Evolutionary conservation across 2,888 invertebrate species (phyloP).

Genomic region (Amorpha juglandis): DNA sequence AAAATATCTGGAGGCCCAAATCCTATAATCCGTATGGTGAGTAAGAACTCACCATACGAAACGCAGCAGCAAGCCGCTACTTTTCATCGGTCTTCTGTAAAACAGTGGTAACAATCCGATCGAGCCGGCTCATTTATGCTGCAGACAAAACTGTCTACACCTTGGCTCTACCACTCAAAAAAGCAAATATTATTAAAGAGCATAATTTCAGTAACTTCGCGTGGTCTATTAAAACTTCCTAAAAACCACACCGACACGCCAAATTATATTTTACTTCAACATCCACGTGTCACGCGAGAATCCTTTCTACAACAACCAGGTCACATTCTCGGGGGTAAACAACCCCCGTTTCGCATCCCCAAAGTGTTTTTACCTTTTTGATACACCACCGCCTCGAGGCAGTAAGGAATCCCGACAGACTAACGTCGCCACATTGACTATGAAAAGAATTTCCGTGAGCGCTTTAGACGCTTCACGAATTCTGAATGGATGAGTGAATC

Average conservation of each 20-base stretch:
- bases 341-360: not conserved
- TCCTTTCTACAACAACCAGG: constrained; percentile 19
- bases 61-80: too few relatives aligned
- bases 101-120: too few relatives aligned
- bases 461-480: not conserved
- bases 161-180: too few relatives aligned
- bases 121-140: too few relatives aligned
- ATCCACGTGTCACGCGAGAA: not conserved
- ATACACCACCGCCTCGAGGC: not conserved
- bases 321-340: constrained; percentile 13
- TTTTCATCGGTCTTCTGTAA: too few relatives aligned
- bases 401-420: not conserved
- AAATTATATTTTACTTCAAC: not conserved
- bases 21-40: too few relatives aligned
- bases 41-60: too few relatives aligned
- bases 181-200: too few relatives aligned
- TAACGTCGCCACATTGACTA: not conserved
- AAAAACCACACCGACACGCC: not conserved
- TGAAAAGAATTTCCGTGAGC: constrained; percentile 16
- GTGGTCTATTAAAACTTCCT: too few relatives aligned
- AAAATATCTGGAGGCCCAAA: too few relatives aligned
- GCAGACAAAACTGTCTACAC: too few relatives aligned
- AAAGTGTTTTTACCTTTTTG: constrained; percentile 3
- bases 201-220: too few relatives aligned
- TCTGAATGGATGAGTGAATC: not conserved